Evolutionary conservation across 2,888 invertebrate genomes (phyloP).

Genomic region (Tiphia femorata): DNA sequence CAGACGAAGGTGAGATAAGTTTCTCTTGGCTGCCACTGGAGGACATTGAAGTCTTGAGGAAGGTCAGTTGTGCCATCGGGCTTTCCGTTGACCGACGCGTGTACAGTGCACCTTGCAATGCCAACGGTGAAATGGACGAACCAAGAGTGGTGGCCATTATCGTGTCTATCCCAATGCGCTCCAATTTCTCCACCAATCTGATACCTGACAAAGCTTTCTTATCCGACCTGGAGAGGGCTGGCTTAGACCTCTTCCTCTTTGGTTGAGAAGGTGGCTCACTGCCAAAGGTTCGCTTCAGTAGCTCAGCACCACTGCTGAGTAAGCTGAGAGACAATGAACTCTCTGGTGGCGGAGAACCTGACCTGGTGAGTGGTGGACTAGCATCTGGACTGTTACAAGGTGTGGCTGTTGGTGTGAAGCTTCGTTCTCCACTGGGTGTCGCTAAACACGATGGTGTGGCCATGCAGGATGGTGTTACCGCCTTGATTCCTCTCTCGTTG

Average conservation of each 20-base stretch:
- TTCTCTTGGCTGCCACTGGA: constrained; percentile 67
- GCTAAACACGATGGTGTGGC: constrained; percentile 78
- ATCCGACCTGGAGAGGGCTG: constrained; percentile 63
- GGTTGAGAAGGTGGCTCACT: constrained; percentile 67
- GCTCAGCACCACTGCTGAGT: constrained; percentile 76
- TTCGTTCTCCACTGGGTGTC: constrained; percentile 76
- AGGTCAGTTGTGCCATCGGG: constrained; percentile 85
- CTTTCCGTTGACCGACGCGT: constrained; percentile 76
- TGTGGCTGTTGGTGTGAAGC: constrained; percentile 86
- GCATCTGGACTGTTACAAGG: constrained; percentile 89
- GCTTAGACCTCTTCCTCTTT: constrained; percentile 54
- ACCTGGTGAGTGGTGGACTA: constrained; percentile 72
- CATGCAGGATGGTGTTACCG: constrained; percentile 78
- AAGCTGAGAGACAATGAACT: constrained; percentile 69
- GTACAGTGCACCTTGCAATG: constrained; percentile 75
- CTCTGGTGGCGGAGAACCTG: constrained; percentile 72
- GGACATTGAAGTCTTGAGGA: constrained; percentile 72
- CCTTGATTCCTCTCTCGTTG: constrained; percentile 81
- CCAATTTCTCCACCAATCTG: constrained; percentile 76
- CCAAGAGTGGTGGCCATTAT: constrained; percentile 75
- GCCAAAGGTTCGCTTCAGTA: constrained; percentile 75
- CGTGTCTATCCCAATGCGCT: constrained; percentile 78
- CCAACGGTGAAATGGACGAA: constrained; percentile 74
- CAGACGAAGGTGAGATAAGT: constrained; percentile 49
- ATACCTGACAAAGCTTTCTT: constrained; percentile 70